phyloP scores from a whole-genome alignment of 2,888 invertebrate genomes.

The Heterodera filipjevi region DNA sequence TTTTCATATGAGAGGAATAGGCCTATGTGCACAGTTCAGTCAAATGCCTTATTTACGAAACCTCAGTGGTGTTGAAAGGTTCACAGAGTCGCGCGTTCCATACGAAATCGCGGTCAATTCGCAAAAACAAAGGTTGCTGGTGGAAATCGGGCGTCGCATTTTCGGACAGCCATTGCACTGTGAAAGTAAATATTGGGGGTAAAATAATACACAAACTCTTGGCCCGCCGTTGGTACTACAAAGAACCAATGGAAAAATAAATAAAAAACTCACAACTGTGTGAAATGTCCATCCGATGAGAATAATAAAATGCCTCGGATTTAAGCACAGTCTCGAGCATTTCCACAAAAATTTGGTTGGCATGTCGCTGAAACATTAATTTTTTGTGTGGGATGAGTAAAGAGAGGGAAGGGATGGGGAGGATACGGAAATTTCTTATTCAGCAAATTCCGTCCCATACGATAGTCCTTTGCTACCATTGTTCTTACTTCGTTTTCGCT shows the following conservation, averaged over 20 bases:
- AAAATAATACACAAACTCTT: background rate
- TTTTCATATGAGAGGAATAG: no score
- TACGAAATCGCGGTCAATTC: slow-evolving; percentile 47
- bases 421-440: no score
- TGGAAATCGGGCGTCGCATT: slow-evolving; percentile 58
- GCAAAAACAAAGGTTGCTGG: slow-evolving; percentile 29
- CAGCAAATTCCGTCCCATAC: no score
- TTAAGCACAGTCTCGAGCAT: slow-evolving; percentile 83
- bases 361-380: slow-evolving; percentile 67
- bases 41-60: background rate
- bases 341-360: slow-evolving; percentile 81
- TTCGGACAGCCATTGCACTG: slow-evolving; percentile 75
- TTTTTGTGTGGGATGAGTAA: slow-evolving; percentile 9
- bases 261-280: slow-evolving; percentile 71
- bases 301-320: slow-evolving; percentile 88
- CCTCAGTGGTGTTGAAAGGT: slow-evolving; percentile 29
- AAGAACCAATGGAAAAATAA: slow-evolving; percentile 75
- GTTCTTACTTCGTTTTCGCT: slow-evolving; percentile 75
- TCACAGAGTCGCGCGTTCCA: slow-evolving; percentile 35
- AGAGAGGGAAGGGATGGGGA: no score
- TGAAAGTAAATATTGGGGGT: slow-evolving; percentile 31
- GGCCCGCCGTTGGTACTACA: no score
- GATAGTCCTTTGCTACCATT: slow-evolving; percentile 60
- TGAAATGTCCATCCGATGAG: slow-evolving; percentile 88
- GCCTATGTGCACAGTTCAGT: no score